Evolutionary conservation across 2,797 vertebrate genomes (phyloP).

Genomic region (Myotis findleyi): DNA sequence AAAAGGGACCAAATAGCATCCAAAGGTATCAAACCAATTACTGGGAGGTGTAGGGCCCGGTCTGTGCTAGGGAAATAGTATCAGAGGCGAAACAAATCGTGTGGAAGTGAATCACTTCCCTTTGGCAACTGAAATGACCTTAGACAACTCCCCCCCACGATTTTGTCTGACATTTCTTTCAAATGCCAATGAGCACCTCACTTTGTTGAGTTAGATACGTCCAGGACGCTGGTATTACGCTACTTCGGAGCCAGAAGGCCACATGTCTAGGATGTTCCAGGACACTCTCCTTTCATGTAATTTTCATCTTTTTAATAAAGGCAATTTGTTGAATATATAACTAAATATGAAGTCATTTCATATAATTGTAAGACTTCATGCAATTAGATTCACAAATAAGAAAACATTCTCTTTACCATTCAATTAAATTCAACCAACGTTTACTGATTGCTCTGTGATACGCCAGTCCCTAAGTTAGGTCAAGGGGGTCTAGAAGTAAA

Average conservation of each 20-base stretch:
- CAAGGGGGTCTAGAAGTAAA: background rate
- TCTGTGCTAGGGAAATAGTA: slow-evolving; percentile 6
- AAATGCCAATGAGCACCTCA: slow-evolving; percentile 43
- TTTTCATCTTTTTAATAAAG: slow-evolving; percentile 66
- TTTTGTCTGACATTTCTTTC: slow-evolving; percentile 68
- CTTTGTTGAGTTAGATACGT: slow-evolving; percentile 49
- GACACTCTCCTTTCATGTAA: background rate
- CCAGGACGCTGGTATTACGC: background rate
- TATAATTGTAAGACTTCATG: background rate
- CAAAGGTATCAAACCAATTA: slow-evolving; percentile 63
- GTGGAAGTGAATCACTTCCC: slow-evolving; percentile 50
- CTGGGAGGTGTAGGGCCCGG: background rate
- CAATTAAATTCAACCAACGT: background rate
- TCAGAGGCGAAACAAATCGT: slow-evolving; percentile 34
- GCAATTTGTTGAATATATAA: slow-evolving; percentile 22
- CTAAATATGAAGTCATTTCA: slow-evolving; percentile 29
- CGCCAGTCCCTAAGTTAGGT: background rate
- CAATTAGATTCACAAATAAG: slow-evolving; percentile 24
- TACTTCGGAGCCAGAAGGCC: slow-evolving; percentile 11
- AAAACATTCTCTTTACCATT: background rate
- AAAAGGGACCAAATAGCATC: slow-evolving; percentile 40
- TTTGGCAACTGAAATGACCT: slow-evolving; percentile 64
- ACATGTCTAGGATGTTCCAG: slow-evolving; percentile 20
- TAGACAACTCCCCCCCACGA: background rate
- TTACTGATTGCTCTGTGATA: background rate